Base-by-base conservation (phyloP, 2,888 invertebrate species). In the Dynastes grantii region DNA sequence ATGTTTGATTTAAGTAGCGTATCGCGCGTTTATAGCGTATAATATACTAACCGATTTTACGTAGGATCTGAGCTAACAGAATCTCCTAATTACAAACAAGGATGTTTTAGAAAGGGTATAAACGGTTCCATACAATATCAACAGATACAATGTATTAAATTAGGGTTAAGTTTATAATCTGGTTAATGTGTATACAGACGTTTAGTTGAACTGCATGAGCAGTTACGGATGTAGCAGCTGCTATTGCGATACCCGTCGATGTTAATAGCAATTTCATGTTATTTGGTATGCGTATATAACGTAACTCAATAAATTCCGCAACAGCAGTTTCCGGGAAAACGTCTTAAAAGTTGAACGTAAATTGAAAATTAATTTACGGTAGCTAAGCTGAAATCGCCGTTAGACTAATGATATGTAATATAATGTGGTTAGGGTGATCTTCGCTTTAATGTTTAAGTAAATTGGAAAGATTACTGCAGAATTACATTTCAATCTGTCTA, bases 81-180 rank as follows among this genome's bases (percentile, higher is more conserved):
- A 4, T 53, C 27, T 68, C 51, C 68, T 51, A 68, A 68, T 68
- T 75, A 61, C 61, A 75, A 75, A 75, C 73, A 61, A 45, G 40
- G 58, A 63, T 75, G 73, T 61, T 75, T 61, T 63, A 58, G 61
- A 75, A 75, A 75, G 61, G 73, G 61, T 61, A 45, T 45, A 61
- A 75, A 45, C 61, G 61, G 61, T 49, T 61, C 22, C 45, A 37
- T 61, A 27, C 45, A 61, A 22, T 75, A 75, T 58, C 58, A 75
- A 58, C 45, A 75, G 45, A 75, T 22, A 27, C 73, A 75, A 75
- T 49, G 61, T 75, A 75, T 75, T 58, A 75, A 75, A 75, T 75
- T 75, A 75, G 45, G 73, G 73, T 27, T 75, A 75, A 75, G 63
- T 75, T 75, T 75, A 75, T 75, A 75, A 75, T 61, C 73, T 75